Evolutionary conservation across 2,113 vertebrate genomes (phyloP).

Genomic region (Etheostoma cragini): DNA sequence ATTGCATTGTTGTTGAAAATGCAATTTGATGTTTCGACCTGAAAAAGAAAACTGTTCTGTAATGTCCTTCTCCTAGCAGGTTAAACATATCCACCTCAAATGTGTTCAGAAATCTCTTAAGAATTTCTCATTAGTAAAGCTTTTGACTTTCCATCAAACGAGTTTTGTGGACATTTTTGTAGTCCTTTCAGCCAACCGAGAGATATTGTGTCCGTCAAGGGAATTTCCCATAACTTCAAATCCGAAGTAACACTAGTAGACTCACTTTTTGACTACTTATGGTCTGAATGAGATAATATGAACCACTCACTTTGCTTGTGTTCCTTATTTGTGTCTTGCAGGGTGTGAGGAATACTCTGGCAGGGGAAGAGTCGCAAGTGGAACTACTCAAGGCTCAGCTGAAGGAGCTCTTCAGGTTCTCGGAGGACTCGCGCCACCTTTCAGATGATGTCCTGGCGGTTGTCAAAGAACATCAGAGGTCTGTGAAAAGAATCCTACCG

Average conservation of each 20-base stretch:
- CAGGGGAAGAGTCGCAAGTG: conserved; percentile 85
- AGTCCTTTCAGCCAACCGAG: too few species aligned
- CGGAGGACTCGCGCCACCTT: conserved; percentile 83
- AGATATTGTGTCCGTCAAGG: too few species aligned
- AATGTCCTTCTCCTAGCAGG: too few species aligned
- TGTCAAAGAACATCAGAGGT: conserved; percentile 93
- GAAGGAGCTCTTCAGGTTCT: conserved; percentile 88
- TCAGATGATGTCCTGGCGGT: conserved; percentile 86
- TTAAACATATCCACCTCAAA: too few species aligned
- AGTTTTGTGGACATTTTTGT: too few species aligned
- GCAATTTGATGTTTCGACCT: too few species aligned
- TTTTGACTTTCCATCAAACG: too few species aligned
- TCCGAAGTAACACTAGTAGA: too few species aligned
- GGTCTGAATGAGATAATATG: neutral
- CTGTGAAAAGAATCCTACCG: neutral
- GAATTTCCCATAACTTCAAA: neutral
- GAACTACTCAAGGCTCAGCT: conserved; percentile 89
- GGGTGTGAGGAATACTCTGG: conserved; percentile 83
- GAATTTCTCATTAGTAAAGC: too few species aligned
- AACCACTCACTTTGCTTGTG: neutral
- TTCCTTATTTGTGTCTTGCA: conserved; percentile 63
- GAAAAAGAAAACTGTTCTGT: too few species aligned
- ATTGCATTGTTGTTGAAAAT: too few species aligned
- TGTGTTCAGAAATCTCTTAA: too few species aligned
- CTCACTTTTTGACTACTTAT: neutral